phyloP scores from a whole-genome alignment of 2,888 invertebrate genomes.

The Plebejus argus region DNA sequence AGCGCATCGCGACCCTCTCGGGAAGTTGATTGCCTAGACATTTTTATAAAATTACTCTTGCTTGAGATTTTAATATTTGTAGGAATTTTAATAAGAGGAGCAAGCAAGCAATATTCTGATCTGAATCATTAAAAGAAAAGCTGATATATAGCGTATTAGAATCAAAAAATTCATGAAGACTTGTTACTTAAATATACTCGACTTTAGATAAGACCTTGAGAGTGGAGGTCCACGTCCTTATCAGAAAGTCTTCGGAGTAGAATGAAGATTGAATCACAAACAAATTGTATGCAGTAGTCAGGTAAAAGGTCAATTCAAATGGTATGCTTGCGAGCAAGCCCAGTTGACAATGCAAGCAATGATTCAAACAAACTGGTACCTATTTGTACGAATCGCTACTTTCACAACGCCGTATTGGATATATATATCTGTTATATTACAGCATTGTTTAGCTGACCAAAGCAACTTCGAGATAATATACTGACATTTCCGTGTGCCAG shows the following conservation, averaged over 20 bases:
- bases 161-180: neutral
- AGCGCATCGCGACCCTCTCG: too few species aligned
- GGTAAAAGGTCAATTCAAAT: neutral
- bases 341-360: slow-evolving; percentile 24
- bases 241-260: neutral
- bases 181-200: too few species aligned
- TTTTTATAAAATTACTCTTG: neutral
- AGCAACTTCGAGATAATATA: slow-evolving; percentile 4
- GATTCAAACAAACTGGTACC: slow-evolving; percentile 23
- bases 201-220: too few species aligned
- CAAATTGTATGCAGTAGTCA: neutral
- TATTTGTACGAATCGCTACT: slow-evolving; percentile 16
- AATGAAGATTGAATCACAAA: neutral
- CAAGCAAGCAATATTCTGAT: too few species aligned
- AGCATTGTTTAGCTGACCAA: slow-evolving; percentile 21
- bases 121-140: neutral
- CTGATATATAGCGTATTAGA: neutral
- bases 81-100: neutral
- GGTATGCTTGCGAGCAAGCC: neutral
- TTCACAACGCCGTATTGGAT: slow-evolving; percentile 27
- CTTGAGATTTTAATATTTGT: neutral
- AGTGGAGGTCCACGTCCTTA: neutral
- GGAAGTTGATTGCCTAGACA: neutral
- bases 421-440: slow-evolving; percentile 6
- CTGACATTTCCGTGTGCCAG: neutral